Conservation (phyloP, 2,888 invertebrate genomes). For the Eucera pruinosa region DNA sequence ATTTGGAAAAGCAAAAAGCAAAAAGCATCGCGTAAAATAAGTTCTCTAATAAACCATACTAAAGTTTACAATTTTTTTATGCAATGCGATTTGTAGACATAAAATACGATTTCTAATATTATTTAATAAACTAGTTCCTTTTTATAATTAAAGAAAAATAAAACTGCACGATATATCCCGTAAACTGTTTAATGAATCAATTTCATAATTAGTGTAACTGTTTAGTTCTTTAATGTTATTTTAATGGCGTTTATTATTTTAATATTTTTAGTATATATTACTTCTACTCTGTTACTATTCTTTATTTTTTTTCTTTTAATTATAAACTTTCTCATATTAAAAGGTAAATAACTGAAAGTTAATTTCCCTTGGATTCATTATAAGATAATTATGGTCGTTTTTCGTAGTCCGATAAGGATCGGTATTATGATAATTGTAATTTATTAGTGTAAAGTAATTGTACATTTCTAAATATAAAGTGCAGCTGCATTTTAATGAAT, state of each 20-base stretch:
- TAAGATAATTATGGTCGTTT: not conserved
- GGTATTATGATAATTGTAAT: slow-evolving; percentile 11
- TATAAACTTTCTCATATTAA: not conserved
- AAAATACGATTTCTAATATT: slow-evolving; percentile 1
- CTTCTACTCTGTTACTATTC: too few relatives aligned
- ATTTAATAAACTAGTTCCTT: not conserved
- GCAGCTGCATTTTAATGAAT: slow-evolving; percentile 6
- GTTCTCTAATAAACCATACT: slow-evolving; percentile 30
- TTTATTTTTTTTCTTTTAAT: too few relatives aligned
- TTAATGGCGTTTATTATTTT: not conserved
- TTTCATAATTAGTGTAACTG: not conserved
- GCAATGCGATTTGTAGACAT: not conserved
- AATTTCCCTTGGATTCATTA: not conserved
- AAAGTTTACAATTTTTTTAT: slow-evolving; percentile 1
- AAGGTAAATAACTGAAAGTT: not conserved
- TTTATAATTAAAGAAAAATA: not conserved
- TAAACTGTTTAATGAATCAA: not conserved
- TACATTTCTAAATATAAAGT: slow-evolving; percentile 35
- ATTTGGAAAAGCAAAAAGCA: slow-evolving; percentile 77
- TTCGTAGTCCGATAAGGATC: not conserved
- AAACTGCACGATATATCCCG: not conserved
- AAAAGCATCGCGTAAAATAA: slow-evolving; percentile 59
- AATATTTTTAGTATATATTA: too few relatives aligned
- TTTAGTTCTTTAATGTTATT: not conserved
- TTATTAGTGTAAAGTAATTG: slow-evolving; percentile 42